A percentile compares a stretch with the other conserved stretches of the same genome.
phyloP scores from a whole-genome alignment of 2,113 vertebrate genomes.

The Echinops telfairi region DNA sequence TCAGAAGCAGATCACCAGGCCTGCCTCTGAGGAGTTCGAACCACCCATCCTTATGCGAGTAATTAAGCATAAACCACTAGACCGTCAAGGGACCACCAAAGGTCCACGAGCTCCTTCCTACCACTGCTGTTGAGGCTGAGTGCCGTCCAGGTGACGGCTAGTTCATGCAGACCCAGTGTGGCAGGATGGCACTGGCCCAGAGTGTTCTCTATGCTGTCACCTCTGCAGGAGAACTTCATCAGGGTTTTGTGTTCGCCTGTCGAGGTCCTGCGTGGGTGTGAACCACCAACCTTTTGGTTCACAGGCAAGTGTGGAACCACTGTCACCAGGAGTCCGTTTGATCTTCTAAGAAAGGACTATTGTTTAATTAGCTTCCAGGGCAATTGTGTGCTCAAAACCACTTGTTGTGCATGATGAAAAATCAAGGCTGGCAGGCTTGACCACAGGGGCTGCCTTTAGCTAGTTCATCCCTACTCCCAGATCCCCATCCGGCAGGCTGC shows the following conservation, averaged over 20 bases:
- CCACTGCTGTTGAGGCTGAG: neutral
- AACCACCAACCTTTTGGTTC: neutral
- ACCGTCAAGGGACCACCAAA: neutral
- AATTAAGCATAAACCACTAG: neutral
- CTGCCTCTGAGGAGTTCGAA: neutral
- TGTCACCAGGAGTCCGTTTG: neutral
- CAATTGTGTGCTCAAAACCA: neutral
- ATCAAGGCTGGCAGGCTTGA: no score
- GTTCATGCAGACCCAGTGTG: neutral
- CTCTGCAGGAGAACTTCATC: no score
- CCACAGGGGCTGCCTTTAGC: no score
- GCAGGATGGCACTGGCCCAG: neutral
- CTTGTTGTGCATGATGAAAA: neutral
- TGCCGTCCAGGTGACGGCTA: neutral
- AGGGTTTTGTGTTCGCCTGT: neutral
- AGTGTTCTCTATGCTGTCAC: neutral
- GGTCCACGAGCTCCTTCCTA: neutral
- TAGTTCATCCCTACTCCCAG: no score
- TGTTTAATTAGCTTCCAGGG: neutral
- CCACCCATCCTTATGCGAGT: neutral
- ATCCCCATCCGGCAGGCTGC: no score
- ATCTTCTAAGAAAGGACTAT: slow-evolving; percentile 4
- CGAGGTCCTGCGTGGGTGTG: neutral
- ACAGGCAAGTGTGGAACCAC: neutral
- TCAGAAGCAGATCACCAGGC: neutral